Conservation (phyloP, 1,140 invertebrate species). For the Camponotus floridanus region DNA sequence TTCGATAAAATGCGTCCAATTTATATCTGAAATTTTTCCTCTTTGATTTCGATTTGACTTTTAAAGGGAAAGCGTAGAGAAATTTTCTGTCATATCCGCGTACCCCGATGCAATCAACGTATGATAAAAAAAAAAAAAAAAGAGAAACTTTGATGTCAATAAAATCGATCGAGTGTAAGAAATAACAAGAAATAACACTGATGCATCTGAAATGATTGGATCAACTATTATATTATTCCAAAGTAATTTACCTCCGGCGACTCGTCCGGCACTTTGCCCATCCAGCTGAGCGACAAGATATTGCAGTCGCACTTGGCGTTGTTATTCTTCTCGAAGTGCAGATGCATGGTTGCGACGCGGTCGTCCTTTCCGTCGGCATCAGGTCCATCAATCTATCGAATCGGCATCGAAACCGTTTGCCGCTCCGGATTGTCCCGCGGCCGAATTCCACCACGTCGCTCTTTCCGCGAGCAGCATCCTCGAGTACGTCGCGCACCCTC, state of each 20-base stretch:
- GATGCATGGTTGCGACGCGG: slow-evolving; percentile 89
- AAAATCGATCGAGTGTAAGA: not conserved
- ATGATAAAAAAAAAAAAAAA: not conserved
- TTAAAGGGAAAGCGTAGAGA: not conserved
- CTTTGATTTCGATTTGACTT: not conserved
- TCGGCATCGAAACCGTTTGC: slow-evolving; percentile 23
- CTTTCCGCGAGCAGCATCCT: slow-evolving; percentile 38
- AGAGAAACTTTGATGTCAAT: not conserved
- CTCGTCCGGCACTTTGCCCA: slow-evolving; percentile 98
- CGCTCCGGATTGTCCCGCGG: slow-evolving; percentile 31
- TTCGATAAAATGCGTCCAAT: slow-evolving; percentile 13
- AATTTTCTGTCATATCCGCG: not conserved
- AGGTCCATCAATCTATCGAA: slow-evolving; percentile 72
- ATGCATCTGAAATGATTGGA: not conserved
- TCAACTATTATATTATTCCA: not conserved
- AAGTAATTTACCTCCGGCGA: slow-evolving; percentile 92
- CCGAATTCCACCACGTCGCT: slow-evolving; percentile 36
- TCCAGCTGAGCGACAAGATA: slow-evolving; percentile 98
- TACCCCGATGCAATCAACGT: not conserved
- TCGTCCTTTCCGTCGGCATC: slow-evolving; percentile 4
- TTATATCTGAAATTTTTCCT: slow-evolving; percentile 17
- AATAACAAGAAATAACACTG: not conserved
- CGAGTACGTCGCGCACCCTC: not conserved
- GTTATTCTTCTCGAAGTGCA: slow-evolving; percentile 96
- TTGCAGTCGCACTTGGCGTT: slow-evolving; percentile 98